Evolutionary conservation across 2,888 invertebrate genomes (phyloP), one percentile per base, ranked within the genome.

Genomic region (Eupithecia insigniata): DNA sequence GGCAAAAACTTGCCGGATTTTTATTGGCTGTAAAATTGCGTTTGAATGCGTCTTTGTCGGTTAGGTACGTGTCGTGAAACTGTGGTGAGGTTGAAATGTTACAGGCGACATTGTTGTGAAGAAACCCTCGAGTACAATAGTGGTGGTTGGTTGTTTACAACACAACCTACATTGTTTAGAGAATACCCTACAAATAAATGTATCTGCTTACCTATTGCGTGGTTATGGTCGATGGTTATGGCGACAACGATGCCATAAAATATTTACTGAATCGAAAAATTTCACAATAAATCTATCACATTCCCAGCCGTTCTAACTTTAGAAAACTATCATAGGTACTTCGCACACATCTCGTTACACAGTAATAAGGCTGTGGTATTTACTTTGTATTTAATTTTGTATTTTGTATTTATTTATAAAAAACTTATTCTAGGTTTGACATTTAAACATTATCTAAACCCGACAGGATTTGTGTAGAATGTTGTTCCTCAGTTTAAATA

Each of bases 11-110:
- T 16, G 26, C 32, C 34, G 30, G 36, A 34, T 39, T 65, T 64
- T 71, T 67, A 71, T 65, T 65, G 67, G 46, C 51, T 65, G 69
- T 75, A 75, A 75, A 69, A 65, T 73, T 70, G 74, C 62, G 66
- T 62, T 61, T 70, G 67, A 74, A 60, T 71, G 66, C 62, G 55
- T 70, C 58, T 67, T 30, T 65, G 67, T 62, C 30, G 55, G 43
- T 61, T 61, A 61, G 51, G 62, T 55, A 61, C n/a, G 34, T n/a
- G 12, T 64, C 36, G 14, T 18, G 30, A 60, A 60, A 60, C 16
- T 22, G 16, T 26, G 12, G 51, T 22, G 51, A 55, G 55, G 22
- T 55, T 26, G 26, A 55, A 26, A 55, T 26, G 55, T 55, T 26
- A 26, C 26, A 12, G 26, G 26, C 22, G 12, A 55, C 55, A 26